Base-by-base conservation (phyloP, 2,797 vertebrate genomes). In the Sebastes hopkinsi region DNA sequence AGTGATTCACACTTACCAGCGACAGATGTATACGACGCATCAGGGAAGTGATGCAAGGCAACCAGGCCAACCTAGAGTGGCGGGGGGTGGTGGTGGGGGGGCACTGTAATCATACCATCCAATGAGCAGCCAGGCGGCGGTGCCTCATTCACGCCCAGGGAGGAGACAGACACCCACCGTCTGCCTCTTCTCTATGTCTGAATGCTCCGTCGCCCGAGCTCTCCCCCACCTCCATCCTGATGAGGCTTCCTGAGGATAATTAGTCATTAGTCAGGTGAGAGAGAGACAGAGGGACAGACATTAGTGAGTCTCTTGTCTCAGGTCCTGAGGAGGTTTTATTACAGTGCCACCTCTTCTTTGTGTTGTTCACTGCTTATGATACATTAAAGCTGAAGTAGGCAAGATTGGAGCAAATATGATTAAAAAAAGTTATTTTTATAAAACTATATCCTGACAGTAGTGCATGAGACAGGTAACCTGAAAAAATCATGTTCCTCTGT, bases 131-230 rank as follows among this genome's bases (percentile, higher is more conserved):
- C 79, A 84, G 81, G 79, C 72, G 20, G 75, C 38, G n/a, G 68
- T 5, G 58, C 64, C 65, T 77, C 59, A 52, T 75, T 80, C 73
- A 83, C 67, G 38, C 82, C 79, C 72, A 56, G 86, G 83, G 78
- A 86, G 83, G 87, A 88, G 84, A 79, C 73, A 85, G 87, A 90
- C 91, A 88, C 79, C 88, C 72, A 84, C 84, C 89, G 81, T 91
- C 91, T 92, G 91, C 87, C 88, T 86, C 82, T 2, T 75, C 77
- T 88, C 79, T 82, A 18, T 88, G 90, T 91, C 62, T 92, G 87
- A 91, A 87, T 54, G 91, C 90, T 91, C 88, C 67, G 32, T 86
- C 62, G 60, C 79, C 27, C 36, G 20, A 56, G 73, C 79, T 32
- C 75, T 58, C 75, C 76, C 58, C 64, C 81, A 76, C 75, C 72